Evolutionary conservation across 2,113 vertebrate genomes (phyloP).

Genomic region (Phaethon lepturus): DNA sequence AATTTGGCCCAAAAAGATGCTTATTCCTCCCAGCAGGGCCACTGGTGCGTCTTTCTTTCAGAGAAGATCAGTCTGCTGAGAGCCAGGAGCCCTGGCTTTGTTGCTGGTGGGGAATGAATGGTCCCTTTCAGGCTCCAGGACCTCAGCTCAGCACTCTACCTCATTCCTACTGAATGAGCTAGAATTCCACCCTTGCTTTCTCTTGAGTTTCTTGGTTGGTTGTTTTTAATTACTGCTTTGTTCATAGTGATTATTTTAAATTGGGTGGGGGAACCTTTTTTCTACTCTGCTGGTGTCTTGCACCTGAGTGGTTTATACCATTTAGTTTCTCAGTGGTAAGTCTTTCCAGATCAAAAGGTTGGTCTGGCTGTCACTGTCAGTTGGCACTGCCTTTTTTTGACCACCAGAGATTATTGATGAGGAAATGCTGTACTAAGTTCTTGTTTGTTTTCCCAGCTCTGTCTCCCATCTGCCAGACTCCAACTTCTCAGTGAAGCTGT

Average conservation of each 20-base stretch:
- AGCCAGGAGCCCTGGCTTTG: background rate
- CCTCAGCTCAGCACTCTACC: background rate
- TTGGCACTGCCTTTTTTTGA: background rate
- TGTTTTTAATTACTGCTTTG: background rate
- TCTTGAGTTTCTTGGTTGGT: background rate
- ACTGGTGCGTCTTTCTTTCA: background rate
- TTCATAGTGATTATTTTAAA: background rate
- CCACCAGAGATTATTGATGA: background rate
- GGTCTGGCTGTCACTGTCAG: background rate
- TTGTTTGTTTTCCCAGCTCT: background rate
- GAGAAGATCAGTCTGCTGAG: background rate
- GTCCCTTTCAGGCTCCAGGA: background rate
- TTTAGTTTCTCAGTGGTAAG: background rate
- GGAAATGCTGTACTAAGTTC: background rate
- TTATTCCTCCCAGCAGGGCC: background rate
- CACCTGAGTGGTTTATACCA: background rate
- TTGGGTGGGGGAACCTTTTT: background rate
- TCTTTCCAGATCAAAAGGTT: background rate
- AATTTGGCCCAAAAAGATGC: background rate
- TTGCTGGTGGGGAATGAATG: conserved; percentile 1
- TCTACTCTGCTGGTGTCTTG: background rate
- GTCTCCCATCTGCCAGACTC: background rate
- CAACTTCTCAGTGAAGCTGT: background rate
- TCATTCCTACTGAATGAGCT: background rate
- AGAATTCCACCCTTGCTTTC: background rate